A percentile compares a stretch with the other conserved stretches of the same genome.
Evolutionary conservation across 2,888 invertebrate species (phyloP).

Genomic region (Phytoseiulus persimilis): DNA sequence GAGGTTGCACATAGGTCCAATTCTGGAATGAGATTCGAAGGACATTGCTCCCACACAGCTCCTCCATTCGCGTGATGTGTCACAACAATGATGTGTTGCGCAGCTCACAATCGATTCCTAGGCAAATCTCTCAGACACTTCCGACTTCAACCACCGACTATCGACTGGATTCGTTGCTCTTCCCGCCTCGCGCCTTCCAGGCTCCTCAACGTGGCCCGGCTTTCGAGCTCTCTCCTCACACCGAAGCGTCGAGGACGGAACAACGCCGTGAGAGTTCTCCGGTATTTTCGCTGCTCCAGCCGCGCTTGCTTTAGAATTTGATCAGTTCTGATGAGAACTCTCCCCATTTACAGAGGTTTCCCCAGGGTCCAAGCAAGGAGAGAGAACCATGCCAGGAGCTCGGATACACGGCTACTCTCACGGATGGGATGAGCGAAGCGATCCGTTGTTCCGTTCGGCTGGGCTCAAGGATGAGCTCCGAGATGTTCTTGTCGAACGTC

Average conservation of each 20-base stretch:
- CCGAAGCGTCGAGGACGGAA: not conserved
- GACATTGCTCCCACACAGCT: too few relatives aligned
- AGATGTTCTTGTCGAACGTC: too few relatives aligned
- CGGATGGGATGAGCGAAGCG: not conserved
- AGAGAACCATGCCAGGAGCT: not conserved
- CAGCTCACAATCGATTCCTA: too few relatives aligned
- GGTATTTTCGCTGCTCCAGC: not conserved
- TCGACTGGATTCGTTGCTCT: not conserved
- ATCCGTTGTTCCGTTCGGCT: not conserved
- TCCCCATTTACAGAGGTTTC: not conserved
- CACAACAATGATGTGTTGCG: too few relatives aligned
- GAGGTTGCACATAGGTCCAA: too few relatives aligned
- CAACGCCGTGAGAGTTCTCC: not conserved
- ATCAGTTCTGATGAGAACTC: not conserved
- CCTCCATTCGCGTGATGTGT: too few relatives aligned
- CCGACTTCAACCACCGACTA: too few relatives aligned
- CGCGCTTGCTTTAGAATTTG: not conserved
- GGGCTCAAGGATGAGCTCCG: too few relatives aligned
- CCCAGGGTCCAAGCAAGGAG: not conserved
- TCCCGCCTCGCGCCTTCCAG: not conserved
- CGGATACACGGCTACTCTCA: not conserved
- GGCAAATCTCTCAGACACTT: too few relatives aligned
- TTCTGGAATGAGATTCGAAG: too few relatives aligned
- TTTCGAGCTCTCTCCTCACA: not conserved
- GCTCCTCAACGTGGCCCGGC: too few relatives aligned